Evolutionary conservation across 2,888 invertebrate species (phyloP).

Genomic region (Pilophorus perplexus): DNA sequence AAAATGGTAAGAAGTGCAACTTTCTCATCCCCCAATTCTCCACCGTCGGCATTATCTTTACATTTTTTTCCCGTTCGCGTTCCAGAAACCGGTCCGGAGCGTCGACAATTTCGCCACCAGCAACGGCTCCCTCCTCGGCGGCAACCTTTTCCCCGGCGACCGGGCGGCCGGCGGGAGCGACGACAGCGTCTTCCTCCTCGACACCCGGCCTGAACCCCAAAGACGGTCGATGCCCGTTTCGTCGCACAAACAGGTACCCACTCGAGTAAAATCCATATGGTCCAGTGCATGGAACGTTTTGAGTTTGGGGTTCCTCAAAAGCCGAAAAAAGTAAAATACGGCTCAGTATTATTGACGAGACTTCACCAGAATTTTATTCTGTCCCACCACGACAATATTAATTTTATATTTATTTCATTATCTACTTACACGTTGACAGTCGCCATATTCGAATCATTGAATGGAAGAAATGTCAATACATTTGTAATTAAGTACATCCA

Average conservation of each 20-base stretch:
- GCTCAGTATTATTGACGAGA: too few species aligned
- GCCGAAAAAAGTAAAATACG: too few species aligned
- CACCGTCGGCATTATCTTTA: not conserved
- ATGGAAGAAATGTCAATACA: too few species aligned
- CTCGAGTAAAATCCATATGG: not conserved
- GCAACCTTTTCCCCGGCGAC: slow-evolving; percentile 48
- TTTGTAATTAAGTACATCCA: too few species aligned
- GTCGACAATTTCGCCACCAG: slow-evolving; percentile 57
- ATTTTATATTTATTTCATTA: too few species aligned
- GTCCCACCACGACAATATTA: too few species aligned
- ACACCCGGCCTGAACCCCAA: slow-evolving; percentile 18
- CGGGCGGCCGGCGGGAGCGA: slow-evolving; percentile 42
- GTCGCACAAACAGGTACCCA: slow-evolving; percentile 42
- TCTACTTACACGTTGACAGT: too few species aligned
- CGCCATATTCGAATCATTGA: too few species aligned
- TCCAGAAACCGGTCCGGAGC: slow-evolving; percentile 62
- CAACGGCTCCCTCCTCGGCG: slow-evolving; percentile 52
- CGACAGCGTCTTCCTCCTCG: slow-evolving; percentile 44
- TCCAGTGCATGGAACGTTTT: too few species aligned
- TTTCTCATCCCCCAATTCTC: too few species aligned
- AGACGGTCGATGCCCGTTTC: slow-evolving; percentile 46
- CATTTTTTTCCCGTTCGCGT: not conserved
- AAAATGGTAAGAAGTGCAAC: slow-evolving; percentile 60
- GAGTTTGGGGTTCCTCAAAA: too few species aligned
- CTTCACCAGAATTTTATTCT: too few species aligned